Evolutionary conservation across 2,113 vertebrate species (phyloP).

Genomic region (Calyptommatus sinebrachiatus): DNA sequence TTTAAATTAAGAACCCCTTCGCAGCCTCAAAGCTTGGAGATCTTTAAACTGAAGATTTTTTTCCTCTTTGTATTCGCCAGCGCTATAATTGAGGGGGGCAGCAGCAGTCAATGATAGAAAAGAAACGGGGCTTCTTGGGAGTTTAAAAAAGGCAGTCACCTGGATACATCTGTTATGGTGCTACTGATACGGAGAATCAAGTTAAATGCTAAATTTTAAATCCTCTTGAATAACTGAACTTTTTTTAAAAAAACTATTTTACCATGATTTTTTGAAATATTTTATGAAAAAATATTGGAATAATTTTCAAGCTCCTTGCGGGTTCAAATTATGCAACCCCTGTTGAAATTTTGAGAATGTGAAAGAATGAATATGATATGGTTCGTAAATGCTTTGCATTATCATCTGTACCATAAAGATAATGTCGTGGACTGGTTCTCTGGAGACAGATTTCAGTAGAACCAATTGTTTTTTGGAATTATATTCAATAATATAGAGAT

Average conservation of each 20-base stretch:
- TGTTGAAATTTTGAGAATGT: not conserved
- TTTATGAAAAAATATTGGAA: not conserved
- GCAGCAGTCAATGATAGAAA: no score
- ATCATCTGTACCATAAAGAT: not conserved
- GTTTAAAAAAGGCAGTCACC: no score
- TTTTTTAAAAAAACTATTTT: constrained; percentile 38
- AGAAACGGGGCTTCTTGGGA: no score
- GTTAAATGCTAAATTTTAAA: constrained; percentile 17
- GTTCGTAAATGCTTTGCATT: not conserved
- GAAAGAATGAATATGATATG: not conserved
- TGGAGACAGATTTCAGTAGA: no score
- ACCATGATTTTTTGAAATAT: constrained; percentile 46
- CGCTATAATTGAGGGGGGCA: no score
- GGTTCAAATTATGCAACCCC: not conserved
- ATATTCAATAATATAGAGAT: no score
- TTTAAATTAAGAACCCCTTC: no score
- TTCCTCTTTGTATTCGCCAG: no score
- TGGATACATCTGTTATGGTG: no score
- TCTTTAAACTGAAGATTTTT: no score
- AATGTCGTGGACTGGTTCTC: not conserved
- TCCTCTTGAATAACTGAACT: constrained; percentile 27
- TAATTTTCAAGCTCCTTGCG: not conserved
- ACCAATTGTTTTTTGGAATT: no score
- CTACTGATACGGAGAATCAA: not conserved
- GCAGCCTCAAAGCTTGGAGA: no score